Percentiles rank a stretch among this genome's conserved stretches.
Conservation (phyloP, 2,113 vertebrate species). For the Microtus pennsylvanicus region DNA sequence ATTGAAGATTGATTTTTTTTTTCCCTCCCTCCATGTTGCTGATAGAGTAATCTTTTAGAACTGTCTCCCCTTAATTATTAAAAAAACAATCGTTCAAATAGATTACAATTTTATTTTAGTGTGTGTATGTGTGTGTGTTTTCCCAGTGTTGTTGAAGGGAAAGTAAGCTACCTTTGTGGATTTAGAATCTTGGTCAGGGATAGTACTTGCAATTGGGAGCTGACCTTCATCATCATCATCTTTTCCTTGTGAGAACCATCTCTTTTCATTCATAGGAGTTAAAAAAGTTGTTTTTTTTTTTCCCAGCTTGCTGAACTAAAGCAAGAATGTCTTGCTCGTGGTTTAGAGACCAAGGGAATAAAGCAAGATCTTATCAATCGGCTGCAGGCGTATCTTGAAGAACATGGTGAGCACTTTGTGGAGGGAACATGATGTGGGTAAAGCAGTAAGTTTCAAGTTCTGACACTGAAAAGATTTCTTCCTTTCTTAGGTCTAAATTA, state of each 20-base stretch:
- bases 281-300: slow-evolving; percentile 46
- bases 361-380: slow-evolving; percentile 94
- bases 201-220: neutral
- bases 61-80: neutral
- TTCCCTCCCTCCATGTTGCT: neutral
- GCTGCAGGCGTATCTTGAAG: slow-evolving; percentile 94
- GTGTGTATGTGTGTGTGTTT: neutral
- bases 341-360: slow-evolving; percentile 94
- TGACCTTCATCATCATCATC: neutral
- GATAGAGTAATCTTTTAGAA: neutral
- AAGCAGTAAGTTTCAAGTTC: slow-evolving; percentile 45
- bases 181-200: neutral
- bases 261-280: slow-evolving; percentile 37
- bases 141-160: slow-evolving; percentile 22
- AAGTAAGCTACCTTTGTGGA: neutral
- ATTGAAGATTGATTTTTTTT: slow-evolving; percentile 22
- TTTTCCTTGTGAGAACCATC: slow-evolving; percentile 9
- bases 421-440: neutral
- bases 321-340: slow-evolving; percentile 94
- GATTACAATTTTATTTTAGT: slow-evolving; percentile 61
- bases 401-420: slow-evolving; percentile 89
- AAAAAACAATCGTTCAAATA: neutral
- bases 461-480: slow-evolving; percentile 45
- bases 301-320: slow-evolving; percentile 93
- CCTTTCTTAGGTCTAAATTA: slow-evolving; percentile 48